Evolutionary conservation across 2,113 vertebrate species (phyloP).

Genomic region (Pao palembangensis): DNA sequence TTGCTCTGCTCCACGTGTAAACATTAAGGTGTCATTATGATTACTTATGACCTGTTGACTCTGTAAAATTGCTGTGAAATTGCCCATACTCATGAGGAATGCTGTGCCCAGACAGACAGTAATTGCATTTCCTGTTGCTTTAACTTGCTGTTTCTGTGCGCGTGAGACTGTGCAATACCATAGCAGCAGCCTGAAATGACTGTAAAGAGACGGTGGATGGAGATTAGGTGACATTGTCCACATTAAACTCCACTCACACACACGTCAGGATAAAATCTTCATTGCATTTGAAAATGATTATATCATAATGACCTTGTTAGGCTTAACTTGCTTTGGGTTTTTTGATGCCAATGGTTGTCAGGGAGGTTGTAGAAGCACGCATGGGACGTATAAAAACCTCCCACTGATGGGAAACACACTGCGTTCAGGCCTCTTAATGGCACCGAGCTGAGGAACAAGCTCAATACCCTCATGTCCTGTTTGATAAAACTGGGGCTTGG

Average conservation of each 20-base stretch:
- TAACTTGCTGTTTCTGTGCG: not conserved
- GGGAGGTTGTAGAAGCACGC: slow-evolving; percentile 21
- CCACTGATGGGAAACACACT: slow-evolving; percentile 39
- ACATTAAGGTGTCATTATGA: slow-evolving; percentile 69
- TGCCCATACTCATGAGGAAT: slow-evolving; percentile 59
- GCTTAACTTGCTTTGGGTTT: slow-evolving; percentile 34
- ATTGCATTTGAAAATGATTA: slow-evolving; percentile 1
- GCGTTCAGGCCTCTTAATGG: slow-evolving; percentile 50
- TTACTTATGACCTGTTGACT: slow-evolving; percentile 71
- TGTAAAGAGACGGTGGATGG: slow-evolving; percentile 17
- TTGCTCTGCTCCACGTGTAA: slow-evolving; percentile 50
- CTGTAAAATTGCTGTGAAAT: slow-evolving; percentile 71
- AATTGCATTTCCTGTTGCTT: slow-evolving; percentile 75
- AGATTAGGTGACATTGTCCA: slow-evolving; percentile 11
- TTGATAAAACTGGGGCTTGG: slow-evolving; percentile 67
- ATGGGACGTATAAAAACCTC: slow-evolving; percentile 45
- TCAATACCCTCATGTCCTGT: slow-evolving; percentile 57
- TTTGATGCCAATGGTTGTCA: slow-evolving; percentile 33
- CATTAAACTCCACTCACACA: slow-evolving; percentile 9
- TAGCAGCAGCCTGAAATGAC: slow-evolving; percentile 4
- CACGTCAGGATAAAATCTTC: slow-evolving; percentile 6
- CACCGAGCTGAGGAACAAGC: slow-evolving; percentile 56
- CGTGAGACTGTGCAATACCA: slow-evolving; percentile 23
- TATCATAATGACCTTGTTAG: slow-evolving; percentile 15
- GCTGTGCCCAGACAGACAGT: slow-evolving; percentile 58